A percentile compares a stretch with the other conserved stretches of the same genome.
Evolutionary conservation across 2,797 vertebrate species (phyloP).

Genomic region (Erpetoichthys calabaricus): DNA sequence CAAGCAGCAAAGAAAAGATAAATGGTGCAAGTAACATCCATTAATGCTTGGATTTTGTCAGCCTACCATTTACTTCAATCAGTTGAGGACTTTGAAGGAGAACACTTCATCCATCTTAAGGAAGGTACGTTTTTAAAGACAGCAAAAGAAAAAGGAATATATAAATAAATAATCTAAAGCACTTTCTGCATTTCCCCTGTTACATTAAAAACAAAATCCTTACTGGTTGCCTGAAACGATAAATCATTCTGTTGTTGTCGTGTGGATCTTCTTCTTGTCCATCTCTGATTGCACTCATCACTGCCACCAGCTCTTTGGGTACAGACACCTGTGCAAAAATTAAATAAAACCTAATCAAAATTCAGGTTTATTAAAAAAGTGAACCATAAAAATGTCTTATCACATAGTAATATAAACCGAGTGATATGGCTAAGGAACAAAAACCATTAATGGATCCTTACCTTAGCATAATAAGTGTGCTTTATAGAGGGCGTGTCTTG

Average conservation of each 20-base stretch:
- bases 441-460: conserved; percentile 23
- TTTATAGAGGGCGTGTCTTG: conserved; percentile 90
- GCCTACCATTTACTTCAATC: too few relatives aligned
- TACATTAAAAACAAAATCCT: too few relatives aligned
- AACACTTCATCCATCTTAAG: too few relatives aligned
- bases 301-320: conserved; percentile 74
- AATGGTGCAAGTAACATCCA: too few relatives aligned
- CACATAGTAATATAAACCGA: conserved; percentile 2
- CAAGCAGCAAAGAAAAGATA: too few relatives aligned
- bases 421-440: not conserved
- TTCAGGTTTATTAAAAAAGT: not conserved
- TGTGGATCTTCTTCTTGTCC: conserved; percentile 67
- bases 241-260: conserved; percentile 54
- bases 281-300: conserved; percentile 79
- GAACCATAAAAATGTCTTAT: conserved; percentile 1
- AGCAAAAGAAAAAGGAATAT: too few relatives aligned
- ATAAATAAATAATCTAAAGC: too few relatives aligned
- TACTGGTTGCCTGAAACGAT: conserved; percentile 74
- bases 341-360: not conserved
- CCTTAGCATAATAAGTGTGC: conserved; percentile 83
- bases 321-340: conserved; percentile 61
- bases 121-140: too few relatives aligned
- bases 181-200: too few relatives aligned
- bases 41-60: too few relatives aligned
- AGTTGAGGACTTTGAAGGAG: too few relatives aligned